These are phyloP conservation scores for Leptoteleia sp. DNA, from an alignment of 1,140 invertebrate species.

Conservation along the genomic window DNA sequence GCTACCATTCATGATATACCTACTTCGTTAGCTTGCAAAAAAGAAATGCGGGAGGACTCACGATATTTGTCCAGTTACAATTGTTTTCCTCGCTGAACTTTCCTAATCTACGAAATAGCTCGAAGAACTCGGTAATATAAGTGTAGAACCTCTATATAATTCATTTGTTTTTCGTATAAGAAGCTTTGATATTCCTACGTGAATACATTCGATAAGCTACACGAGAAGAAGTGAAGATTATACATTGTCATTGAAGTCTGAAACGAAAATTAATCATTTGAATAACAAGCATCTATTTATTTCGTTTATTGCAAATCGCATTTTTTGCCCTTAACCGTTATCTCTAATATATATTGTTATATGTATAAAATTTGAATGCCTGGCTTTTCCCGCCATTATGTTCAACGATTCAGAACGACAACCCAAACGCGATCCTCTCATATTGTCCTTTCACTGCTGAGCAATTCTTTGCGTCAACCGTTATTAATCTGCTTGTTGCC, in stretches of 20 bases:
- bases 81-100: background rate
- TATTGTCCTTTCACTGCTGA: slow-evolving; percentile 64
- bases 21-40: no score
- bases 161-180: slow-evolving; percentile 22
- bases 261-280: slow-evolving; percentile 39
- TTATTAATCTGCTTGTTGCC: slow-evolving; percentile 15
- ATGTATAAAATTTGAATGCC: slow-evolving; percentile 65
- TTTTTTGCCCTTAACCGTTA: slow-evolving; percentile 24
- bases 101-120: slow-evolving; percentile 28
- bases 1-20: no score
- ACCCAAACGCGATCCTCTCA: slow-evolving; percentile 61
- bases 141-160: slow-evolving; percentile 11
- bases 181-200: slow-evolving; percentile 21
- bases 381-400: slow-evolving; percentile 52
- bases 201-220: slow-evolving; percentile 15
- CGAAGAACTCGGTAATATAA: slow-evolving; percentile 17
- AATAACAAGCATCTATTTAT: slow-evolving; percentile 53
- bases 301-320: slow-evolving; percentile 59
- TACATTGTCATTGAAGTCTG: slow-evolving; percentile 44
- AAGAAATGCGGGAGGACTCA: no score
- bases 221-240: slow-evolving; percentile 47
- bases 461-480: slow-evolving; percentile 46
- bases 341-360: slow-evolving; percentile 47
- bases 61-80: background rate
- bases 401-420: slow-evolving; percentile 60